Evolutionary conservation across 2,888 invertebrate species (phyloP).

Genomic region (Antheraea assamensis): DNA sequence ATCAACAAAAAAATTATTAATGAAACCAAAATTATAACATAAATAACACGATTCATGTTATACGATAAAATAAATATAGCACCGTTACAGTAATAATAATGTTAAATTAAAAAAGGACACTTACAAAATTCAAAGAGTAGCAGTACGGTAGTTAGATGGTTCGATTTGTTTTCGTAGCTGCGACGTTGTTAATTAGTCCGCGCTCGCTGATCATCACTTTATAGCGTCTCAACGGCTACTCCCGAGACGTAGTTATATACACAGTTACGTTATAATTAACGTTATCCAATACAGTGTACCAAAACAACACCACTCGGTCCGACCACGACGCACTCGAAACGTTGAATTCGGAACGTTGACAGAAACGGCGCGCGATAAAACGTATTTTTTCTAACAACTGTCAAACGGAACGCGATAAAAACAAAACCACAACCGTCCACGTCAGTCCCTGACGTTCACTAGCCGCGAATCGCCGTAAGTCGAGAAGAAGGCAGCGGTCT

Average conservation of each 20-base stretch:
- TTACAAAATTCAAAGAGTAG: constrained; percentile 66
- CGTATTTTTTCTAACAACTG: constrained; percentile 65
- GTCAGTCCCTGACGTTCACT: constrained; percentile 80
- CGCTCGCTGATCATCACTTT: constrained; percentile 81
- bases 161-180: constrained; percentile 76
- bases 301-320: constrained; percentile 54
- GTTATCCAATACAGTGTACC: constrained; percentile 25
- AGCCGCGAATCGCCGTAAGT: constrained; percentile 77
- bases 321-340: constrained; percentile 60
- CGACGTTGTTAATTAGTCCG: constrained; percentile 77
- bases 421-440: constrained; percentile 69
- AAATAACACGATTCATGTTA: not conserved
- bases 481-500: constrained; percentile 82
- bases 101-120: constrained; percentile 40
- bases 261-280: constrained; percentile 43
- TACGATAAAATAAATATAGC: constrained; percentile 18
- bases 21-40: not conserved
- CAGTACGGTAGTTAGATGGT: constrained; percentile 43
- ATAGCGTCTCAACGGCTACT: constrained; percentile 74
- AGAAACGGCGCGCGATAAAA: constrained; percentile 65
- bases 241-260: constrained; percentile 58
- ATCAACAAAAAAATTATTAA: not conserved
- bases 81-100: constrained; percentile 13
- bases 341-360: constrained; percentile 61
- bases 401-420: constrained; percentile 59